Evolutionary conservation across 2,797 vertebrate genomes (phyloP).

Genomic region (Ciconia nigra): DNA sequence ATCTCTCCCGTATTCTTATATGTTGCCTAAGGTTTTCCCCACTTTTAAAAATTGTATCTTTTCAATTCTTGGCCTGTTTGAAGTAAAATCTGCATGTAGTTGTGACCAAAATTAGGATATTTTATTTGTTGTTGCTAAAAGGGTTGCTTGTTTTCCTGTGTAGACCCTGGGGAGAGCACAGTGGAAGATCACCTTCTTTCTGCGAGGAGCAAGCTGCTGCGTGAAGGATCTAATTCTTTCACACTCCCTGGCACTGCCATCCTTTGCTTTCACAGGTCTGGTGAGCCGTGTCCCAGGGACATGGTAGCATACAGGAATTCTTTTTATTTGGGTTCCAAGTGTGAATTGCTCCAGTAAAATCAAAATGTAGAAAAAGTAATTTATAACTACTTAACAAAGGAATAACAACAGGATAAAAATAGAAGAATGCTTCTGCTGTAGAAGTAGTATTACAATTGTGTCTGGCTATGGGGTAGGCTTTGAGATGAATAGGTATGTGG

Average conservation of each 20-base stretch:
- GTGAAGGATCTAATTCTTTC: not conserved
- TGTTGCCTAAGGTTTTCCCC: not conserved
- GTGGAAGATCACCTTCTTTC: not conserved
- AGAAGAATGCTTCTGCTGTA: not conserved
- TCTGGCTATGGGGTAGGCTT: not conserved
- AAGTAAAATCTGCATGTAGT: not conserved
- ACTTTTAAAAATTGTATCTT: not conserved
- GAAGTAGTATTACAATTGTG: not conserved
- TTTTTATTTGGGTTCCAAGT: not conserved
- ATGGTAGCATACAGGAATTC: not conserved
- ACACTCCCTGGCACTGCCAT: accelerated
- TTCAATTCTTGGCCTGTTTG: not conserved
- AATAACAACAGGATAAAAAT: not conserved
- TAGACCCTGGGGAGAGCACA: not conserved
- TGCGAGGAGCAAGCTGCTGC: not conserved
- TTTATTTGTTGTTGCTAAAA: not conserved
- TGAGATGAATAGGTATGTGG: not conserved
- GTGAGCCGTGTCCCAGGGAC: accelerated
- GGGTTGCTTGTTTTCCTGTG: not conserved
- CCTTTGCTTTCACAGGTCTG: not conserved
- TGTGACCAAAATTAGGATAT: not conserved
- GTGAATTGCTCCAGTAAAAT: not conserved
- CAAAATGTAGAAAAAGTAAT: not conserved
- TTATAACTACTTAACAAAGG: not conserved
- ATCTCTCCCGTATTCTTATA: not conserved